phyloP scores from a whole-genome alignment of 2,888 invertebrate genomes.

The Ashinkailepas kermadecensis region DNA sequence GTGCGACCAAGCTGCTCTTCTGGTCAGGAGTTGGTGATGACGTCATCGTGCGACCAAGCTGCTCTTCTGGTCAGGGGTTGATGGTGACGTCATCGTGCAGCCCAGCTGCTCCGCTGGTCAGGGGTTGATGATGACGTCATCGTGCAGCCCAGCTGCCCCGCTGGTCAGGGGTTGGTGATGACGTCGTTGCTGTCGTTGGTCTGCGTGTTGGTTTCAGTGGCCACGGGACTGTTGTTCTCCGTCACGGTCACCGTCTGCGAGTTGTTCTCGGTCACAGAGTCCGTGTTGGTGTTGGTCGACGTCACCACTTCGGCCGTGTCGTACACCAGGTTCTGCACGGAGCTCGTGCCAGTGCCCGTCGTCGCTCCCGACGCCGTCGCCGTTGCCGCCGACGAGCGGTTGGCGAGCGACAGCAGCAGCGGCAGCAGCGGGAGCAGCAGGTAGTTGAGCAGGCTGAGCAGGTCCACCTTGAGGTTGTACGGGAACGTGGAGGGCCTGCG shows the following conservation, averaged over 20 bases:
- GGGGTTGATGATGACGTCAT: too few relatives aligned
- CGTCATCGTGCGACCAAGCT: too few relatives aligned
- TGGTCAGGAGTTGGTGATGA: too few relatives aligned
- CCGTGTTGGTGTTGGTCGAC: neutral
- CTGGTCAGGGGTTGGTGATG: constrained; percentile 16
- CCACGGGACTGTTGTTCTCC: constrained; percentile 10
- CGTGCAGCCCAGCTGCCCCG: neutral
- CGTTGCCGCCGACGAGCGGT: neutral
- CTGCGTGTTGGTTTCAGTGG: constrained; percentile 1
- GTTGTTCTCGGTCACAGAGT: neutral
- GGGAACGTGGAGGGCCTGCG: neutral
- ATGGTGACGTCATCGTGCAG: constrained; percentile 2
- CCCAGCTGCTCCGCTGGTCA: too few relatives aligned
- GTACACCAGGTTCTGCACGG: neutral
- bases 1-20: too few relatives aligned
- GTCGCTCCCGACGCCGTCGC: neutral
- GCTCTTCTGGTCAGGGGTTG: neutral
- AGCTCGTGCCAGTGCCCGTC: neutral
- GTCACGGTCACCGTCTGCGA: neutral
- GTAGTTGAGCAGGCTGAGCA: constrained; percentile 17
- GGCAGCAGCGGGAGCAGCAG: constrained; percentile 18
- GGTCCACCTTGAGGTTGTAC: neutral
- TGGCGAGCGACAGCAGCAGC: constrained; percentile 20
- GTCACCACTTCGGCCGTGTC: constrained; percentile 3
- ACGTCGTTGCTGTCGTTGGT: constrained; percentile 4